Percentiles rank a stretch among this genome's conserved stretches.
These are phyloP conservation scores for Acanthurus tractus DNA, from an alignment of 2,797 vertebrate genomes.

Conservation along the genomic window DNA sequence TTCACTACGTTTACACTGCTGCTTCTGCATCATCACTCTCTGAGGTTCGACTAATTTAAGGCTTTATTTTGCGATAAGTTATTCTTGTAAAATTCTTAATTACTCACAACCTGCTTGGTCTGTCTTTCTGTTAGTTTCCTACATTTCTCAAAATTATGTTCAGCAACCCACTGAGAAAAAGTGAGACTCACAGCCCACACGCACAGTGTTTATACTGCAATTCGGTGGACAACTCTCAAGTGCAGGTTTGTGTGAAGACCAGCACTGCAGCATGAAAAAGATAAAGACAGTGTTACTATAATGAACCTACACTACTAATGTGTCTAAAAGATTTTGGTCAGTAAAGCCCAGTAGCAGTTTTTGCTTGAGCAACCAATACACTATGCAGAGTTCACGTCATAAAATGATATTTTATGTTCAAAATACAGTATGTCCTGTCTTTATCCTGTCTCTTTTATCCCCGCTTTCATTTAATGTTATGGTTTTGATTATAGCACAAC, in stretches of 20 bases:
- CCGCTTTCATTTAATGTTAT: not conserved
- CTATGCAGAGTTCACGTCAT: not conserved
- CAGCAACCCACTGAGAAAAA: conserved; percentile 13
- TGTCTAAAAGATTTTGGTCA: not conserved
- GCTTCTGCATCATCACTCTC: not conserved
- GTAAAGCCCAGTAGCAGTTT: not conserved
- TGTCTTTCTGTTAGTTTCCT: not conserved
- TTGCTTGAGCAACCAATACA: not conserved
- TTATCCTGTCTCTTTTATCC: not conserved
- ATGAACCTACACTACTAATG: conserved; percentile 8
- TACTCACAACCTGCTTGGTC: conserved; percentile 4
- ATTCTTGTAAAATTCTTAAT: conserved; percentile 4
- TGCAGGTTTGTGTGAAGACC: not conserved
- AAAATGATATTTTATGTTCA: not conserved
- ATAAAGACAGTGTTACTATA: conserved; percentile 1
- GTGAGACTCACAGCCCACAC: not conserved
- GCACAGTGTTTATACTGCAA: not conserved
- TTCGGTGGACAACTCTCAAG: not conserved
- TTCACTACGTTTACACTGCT: not conserved
- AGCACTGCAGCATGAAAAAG: conserved; percentile 15
- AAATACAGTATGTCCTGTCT: not conserved
- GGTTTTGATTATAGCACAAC: conserved; percentile 15
- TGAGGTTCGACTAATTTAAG: not conserved
- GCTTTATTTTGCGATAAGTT: not conserved
- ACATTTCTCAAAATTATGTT: conserved; percentile 17